Evolutionary conservation across 2,797 vertebrate genomes (phyloP), one percentile per base, ranked within the genome.

Genomic region (Acanthopagrus latus): DNA sequence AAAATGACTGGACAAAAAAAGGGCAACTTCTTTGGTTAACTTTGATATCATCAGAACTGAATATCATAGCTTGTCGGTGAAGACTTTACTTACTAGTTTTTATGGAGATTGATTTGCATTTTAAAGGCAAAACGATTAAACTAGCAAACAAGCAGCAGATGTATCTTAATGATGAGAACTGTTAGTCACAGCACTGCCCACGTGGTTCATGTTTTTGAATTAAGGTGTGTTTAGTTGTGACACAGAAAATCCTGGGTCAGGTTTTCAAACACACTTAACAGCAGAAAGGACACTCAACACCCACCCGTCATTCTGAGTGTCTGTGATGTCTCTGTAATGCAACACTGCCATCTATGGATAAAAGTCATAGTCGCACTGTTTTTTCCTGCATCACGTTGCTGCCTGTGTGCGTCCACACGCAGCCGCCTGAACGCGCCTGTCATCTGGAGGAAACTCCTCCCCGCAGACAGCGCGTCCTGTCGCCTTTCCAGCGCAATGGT

Each of bases 401-500:
- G 88, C 81, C 73, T 71, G 77, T 81, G 73, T 75, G 89, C 90
- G 90, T 91, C 69, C 80, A 51, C 82, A 89, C 89, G 93, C 91
- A 56, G 90, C 88, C 89, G 95, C 95, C 93, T 81, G 91, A 92
- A 93, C 89, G 89, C 90, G 92, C 91, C 94, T 95, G 95, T 96
- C 95, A 94, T 93, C 92, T 95, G 94, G 94, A 94, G 94, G 91
- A 86, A 93, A 94, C 94, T 95, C 95, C 95, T 96, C 95, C 95
- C 93, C 74, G 83, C 94, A 91, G 90, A 92, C 90, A 91, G 86
- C 91, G 89, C 91, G 92, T 94, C 86, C 91, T 74, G 89, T 93
- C 88, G 92, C 93, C 92, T 88, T 81, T 88, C 94, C 92, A 92
- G 93, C 96, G 96, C 96, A 95, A 99, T 99, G 98, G 98, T 99